Evolutionary conservation across 2,113 vertebrate species (phyloP), one percentile per base, ranked within the genome.

Genomic region (Mesoclemmys tuberculata): DNA sequence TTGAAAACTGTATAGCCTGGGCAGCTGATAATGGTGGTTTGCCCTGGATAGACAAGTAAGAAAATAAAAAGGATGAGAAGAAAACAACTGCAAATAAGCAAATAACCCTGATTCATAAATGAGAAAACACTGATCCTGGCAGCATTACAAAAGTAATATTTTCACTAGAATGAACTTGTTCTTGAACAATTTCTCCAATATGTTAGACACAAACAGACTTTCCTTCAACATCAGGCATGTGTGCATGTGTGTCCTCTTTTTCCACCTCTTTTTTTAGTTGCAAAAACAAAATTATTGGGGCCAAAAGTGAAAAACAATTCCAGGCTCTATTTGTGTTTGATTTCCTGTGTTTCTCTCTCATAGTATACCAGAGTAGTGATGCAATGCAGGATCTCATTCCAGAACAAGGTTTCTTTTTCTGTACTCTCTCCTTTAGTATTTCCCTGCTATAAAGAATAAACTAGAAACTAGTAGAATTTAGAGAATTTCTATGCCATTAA

Each of bases 71-170:
- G 44, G 88, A 96, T 95, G 97, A 97, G 96, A 98, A 97, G 92
- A 95, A 97, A 98, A 96, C 85, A 97, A 97, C 97, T 97, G 89
- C 97, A 98, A 98, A 97, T 94, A 93, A 96, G 94, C 90, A 97
- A 97, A 97, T 95, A 97, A 94, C 68, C 96, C 96, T 97, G 96
- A 97, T 97, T 98, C 96, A 98, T 97, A 97, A 98, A 98, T 95
- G 92, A 96, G 96, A 98, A 97, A 90, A 49, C 91, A 26, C 91
- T 97, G 96, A 95, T 93, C 71, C 91, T 98, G 98, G 98, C 97
- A 96, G 78, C 41, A 49, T 87, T 95, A 96, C 98, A 98, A 98
- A 95, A 95, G 97, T 94, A 98, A 98, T 98, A 98, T 98, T 98
- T 98, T 98, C 83, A 94, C 90, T 97, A 98, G 97, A 97, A 96